Conservation (phyloP, 2,797 vertebrate species). For the Syngnathus acus region DNA sequence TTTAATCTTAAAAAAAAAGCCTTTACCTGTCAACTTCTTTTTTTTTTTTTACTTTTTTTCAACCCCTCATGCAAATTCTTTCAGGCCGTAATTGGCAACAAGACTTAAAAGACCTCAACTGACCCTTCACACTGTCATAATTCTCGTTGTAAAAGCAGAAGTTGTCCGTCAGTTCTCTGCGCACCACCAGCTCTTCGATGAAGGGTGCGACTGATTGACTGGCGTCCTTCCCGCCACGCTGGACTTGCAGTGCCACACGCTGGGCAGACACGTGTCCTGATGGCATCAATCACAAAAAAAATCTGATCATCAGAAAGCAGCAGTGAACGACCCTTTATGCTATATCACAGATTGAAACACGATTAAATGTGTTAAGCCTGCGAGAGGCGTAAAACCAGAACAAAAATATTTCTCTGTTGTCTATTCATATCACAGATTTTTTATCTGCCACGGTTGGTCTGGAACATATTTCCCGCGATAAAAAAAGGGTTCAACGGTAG, state of each 20-base stretch:
- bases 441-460: too few species aligned
- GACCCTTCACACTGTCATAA: conserved; percentile 81
- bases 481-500: not conserved
- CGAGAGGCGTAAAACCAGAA: too few species aligned
- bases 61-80: not conserved
- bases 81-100: not conserved
- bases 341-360: too few species aligned
- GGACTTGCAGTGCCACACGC: conserved; percentile 75
- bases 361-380: too few species aligned
- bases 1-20: too few species aligned
- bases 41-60: too few species aligned
- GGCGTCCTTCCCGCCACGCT: conserved; percentile 46
- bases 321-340: not conserved
- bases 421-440: too few species aligned
- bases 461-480: too few species aligned
- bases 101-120: conserved; percentile 13
- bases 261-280: conserved; percentile 81
- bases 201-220: conserved; percentile 65
- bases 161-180: conserved; percentile 85
- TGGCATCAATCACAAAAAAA: not conserved
- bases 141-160: conserved; percentile 88
- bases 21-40: too few species aligned
- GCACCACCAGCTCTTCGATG: conserved; percentile 82
- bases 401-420: too few species aligned
- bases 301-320: not conserved